Evolutionary conservation across 2,888 invertebrate genomes (phyloP).

Genomic region (Griposia aprilina): DNA sequence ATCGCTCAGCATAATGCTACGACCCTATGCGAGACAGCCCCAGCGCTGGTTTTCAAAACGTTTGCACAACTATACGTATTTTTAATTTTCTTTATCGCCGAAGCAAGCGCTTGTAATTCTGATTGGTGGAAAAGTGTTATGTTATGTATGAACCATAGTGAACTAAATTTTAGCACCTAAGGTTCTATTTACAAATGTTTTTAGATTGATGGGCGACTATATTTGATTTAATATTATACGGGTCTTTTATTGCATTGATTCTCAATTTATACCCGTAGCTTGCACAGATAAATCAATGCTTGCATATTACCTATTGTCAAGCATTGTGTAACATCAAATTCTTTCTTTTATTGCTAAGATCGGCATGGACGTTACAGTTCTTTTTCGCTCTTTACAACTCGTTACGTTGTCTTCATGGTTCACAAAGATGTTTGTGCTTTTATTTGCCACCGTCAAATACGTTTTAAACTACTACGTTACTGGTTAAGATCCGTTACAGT

Average conservation of each 20-base stretch:
- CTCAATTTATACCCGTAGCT: not conserved
- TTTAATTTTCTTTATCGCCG: not conserved
- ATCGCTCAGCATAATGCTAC: too few species aligned
- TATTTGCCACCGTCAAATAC: conserved; percentile 35
- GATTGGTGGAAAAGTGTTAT: not conserved
- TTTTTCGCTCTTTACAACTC: conserved; percentile 30
- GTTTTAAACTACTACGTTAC: conserved; percentile 41
- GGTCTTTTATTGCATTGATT: not conserved
- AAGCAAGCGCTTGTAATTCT: not conserved
- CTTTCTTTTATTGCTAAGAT: conserved; percentile 41
- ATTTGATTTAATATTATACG: not conserved
- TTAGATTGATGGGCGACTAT: not conserved
- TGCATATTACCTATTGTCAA: conserved; percentile 20
- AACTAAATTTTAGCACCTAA: not conserved
- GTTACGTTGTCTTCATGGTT: conserved; percentile 60
- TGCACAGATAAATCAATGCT: not conserved
- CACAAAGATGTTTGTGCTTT: conserved; percentile 40
- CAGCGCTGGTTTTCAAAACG: too few species aligned
- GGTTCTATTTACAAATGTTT: too few species aligned
- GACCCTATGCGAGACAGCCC: too few species aligned
- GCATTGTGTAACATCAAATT: conserved; percentile 36
- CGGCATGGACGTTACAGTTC: conserved; percentile 25
- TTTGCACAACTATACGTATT: not conserved
- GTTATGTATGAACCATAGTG: too few species aligned
- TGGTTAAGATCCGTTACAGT: conserved; percentile 44